Evolutionary conservation across 2,888 invertebrate genomes (phyloP), one percentile per base, ranked within the genome.

Genomic region (Plusia festucae): DNA sequence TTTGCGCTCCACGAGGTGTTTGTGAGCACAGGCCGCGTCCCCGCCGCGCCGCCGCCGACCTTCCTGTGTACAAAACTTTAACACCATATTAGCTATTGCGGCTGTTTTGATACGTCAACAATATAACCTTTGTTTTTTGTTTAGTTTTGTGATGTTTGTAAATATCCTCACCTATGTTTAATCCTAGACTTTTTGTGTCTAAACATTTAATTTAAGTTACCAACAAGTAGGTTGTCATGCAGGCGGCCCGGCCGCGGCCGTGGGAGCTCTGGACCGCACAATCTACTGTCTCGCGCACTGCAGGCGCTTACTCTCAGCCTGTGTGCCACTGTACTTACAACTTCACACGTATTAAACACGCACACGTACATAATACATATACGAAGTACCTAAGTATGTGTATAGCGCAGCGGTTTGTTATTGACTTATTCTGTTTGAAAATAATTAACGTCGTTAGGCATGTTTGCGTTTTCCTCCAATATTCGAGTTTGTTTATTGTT

Each of bases 381-480:
- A 52, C 9, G 30, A n/a, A 56, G 22, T 53, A 61, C 11, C 3
- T 52, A 53, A 49, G n/a, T 68, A 60, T 62, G 68, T 62, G 70
- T 60, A 22, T 27, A 57, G 46, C 49, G 40, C 53, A 30, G 40
- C 67, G 68, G 68, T 71, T 78, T 77, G 69, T 75, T 78, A 78
- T 77, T 77, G 70, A 78, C 68, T 78, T 65, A 76, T 69, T 74
- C 58, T 73, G 73, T 76, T 76, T 72, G 67, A 76, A 78, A 76
- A 76, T 82, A 78, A 80, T 79, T 82, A 83, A 79, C 74, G 68
- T 72, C 59, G 67, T 67, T 80, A 70, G 79, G 76, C 65, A 76
- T 81, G 72, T 78, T 80, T 74, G 72, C 73, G 61, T 87, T 87
- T 87, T 87, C 87, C 85, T 83, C 73, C 65, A 79, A 76, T 76